Evolutionary conservation across 1,140 invertebrate genomes (phyloP).

Genomic region (Thaumatotibia leucotreta): DNA sequence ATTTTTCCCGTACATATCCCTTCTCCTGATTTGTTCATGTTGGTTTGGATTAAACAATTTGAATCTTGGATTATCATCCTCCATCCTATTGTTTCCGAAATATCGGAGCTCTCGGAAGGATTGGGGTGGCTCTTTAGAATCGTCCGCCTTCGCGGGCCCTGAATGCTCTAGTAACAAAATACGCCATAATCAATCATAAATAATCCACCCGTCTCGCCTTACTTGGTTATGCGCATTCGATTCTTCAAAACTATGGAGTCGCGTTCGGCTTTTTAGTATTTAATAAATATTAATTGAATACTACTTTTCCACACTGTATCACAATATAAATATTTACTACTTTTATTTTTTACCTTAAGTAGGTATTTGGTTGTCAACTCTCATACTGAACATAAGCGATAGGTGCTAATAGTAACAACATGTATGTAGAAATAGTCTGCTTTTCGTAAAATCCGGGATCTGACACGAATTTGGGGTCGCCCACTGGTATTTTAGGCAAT

Average conservation of each 20-base stretch:
- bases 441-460: too few relatives aligned
- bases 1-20: slow-evolving; percentile 36
- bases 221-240: slow-evolving; percentile 61
- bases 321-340: too few relatives aligned
- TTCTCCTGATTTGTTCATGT: slow-evolving; percentile 29
- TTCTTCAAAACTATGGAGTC: slow-evolving; percentile 43
- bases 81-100: slow-evolving; percentile 39
- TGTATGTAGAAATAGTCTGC: too few relatives aligned
- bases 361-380: too few relatives aligned
- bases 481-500: too few relatives aligned
- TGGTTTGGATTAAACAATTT: slow-evolving; percentile 41
- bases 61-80: slow-evolving; percentile 33
- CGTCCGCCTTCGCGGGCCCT: slow-evolving; percentile 24
- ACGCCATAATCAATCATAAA: slow-evolving; percentile 69
- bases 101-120: slow-evolving; percentile 23
- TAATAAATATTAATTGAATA: slow-evolving; percentile 10
- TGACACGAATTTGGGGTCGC: too few relatives aligned
- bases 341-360: too few relatives aligned
- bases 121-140: slow-evolving; percentile 17
- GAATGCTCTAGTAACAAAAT: slow-evolving; percentile 54
- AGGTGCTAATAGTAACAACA: too few relatives aligned
- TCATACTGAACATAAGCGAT: too few relatives aligned
- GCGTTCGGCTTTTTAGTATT: slow-evolving; percentile 3
- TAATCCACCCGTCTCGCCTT: slow-evolving; percentile 52
- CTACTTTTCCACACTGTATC: too few relatives aligned